Evolutionary conservation across 2,113 vertebrate genomes (phyloP), one percentile per base, ranked within the genome.

Genomic region (Tringa solitaria): DNA sequence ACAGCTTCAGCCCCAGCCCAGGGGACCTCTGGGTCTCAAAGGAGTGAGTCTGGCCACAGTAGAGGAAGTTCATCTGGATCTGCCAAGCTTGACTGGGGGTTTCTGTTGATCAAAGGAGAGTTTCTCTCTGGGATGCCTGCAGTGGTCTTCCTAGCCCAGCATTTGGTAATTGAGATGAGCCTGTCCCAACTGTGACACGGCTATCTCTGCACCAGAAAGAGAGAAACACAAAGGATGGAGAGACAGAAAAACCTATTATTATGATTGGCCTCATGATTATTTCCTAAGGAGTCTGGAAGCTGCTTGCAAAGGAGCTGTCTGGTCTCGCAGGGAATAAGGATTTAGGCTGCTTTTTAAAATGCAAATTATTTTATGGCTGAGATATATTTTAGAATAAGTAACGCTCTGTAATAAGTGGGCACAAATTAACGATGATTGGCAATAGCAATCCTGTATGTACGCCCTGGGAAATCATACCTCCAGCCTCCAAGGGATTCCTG

Each of bases 331-430:
- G 95, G 95, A 96, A 95, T 95, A 95, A 95, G 95, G 96, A 95
- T 96, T 96, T 95, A 96, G 94, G 90, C 93, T 96, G 97, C 93
- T 96, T 97, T 97, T 96, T 97, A 96, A 97, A 97, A 97, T 97
- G 97, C 95, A 97, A 96, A 97, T 97, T 95, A 97, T 96, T 97
- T 96, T 97, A 96, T 93, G 94, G 89, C 93, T 91, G 92, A 96
- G 96, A 96, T 97, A 93, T 96, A 96, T 97, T 96, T 97, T 96
- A 95, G 96, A 97, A 94, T 96, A 96, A 97, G 95, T 91, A 96
- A 92, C 68, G 37, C 90, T 95, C 94, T 64, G 82, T 96, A 96
- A 95, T 95, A 96, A 97, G 93, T 95, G 97, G 95, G 92, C 94
- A 91, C 95, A 96, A 96, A 97, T 97, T 96, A 97, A 92, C 90